A percentile compares a stretch with the other conserved stretches of the same genome.
phyloP scores from a whole-genome alignment of 2,888 invertebrate genomes.

The Dastarcus helophoroides region DNA sequence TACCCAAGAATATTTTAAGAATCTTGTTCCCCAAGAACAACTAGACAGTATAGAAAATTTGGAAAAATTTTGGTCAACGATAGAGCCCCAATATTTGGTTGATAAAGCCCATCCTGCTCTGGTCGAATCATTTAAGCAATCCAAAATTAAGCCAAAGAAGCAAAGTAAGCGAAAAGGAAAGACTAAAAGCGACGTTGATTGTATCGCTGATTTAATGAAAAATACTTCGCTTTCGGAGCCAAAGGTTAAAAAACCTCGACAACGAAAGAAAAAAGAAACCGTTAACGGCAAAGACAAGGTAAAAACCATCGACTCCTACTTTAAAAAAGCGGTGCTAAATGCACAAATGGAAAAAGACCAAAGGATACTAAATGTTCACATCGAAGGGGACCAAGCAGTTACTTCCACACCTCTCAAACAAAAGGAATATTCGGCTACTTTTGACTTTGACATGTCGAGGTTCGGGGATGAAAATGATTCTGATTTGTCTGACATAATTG shows the following conservation, averaged over 20 bases:
- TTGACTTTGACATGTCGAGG: constrained; percentile 22
- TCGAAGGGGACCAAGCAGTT: constrained; percentile 4
- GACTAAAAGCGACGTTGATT: constrained; percentile 14
- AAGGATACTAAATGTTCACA: constrained; percentile 5
- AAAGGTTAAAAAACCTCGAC: constrained; percentile 23
- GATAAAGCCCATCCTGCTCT: constrained; percentile 50
- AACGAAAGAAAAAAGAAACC: constrained; percentile 16
- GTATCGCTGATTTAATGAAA: constrained; percentile 17
- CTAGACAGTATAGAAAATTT: constrained; percentile 36
- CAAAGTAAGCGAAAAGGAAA: constrained; percentile 21
- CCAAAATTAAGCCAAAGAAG: constrained; percentile 38
- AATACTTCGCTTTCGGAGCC: constrained; percentile 26
- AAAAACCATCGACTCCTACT: constrained; percentile 24
- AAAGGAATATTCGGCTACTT: background rate
- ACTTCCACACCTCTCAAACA: constrained; percentile 20
- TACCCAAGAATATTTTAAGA: constrained; percentile 43
- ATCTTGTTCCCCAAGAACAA: constrained; percentile 49
- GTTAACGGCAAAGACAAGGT: constrained; percentile 8
- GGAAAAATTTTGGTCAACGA: constrained; percentile 49
- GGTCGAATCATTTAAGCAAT: constrained; percentile 45
- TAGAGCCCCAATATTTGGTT: constrained; percentile 57
- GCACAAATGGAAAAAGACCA: constrained; percentile 28
- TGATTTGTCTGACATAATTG: constrained; percentile 44
- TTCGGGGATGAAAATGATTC: constrained; percentile 35
- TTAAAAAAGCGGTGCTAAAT: constrained; percentile 19